phyloP scores from a whole-genome alignment of 2,797 vertebrate species.

The Pterois miles region DNA sequence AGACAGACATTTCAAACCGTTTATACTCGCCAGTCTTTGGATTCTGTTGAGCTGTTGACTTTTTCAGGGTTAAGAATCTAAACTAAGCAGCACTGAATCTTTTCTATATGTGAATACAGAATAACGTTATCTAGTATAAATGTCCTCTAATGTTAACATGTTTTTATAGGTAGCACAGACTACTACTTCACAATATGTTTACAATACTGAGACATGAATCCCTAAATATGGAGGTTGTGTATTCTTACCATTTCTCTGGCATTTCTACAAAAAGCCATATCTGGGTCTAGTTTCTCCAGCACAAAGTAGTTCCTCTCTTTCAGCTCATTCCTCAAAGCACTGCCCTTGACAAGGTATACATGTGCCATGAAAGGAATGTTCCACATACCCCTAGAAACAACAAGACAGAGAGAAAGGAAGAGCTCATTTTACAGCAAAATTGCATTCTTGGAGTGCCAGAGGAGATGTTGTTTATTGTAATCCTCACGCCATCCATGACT shows the following conservation, averaged over 20 bases:
- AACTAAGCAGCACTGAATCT: slow-evolving; percentile 20
- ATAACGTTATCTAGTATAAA: not conserved
- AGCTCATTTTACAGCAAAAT: slow-evolving; percentile 16
- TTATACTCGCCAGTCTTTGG: slow-evolving; percentile 90
- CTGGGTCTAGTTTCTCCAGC: slow-evolving; percentile 94
- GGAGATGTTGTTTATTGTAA: slow-evolving; percentile 4
- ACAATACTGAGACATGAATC: slow-evolving; percentile 1
- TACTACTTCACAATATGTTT: not conserved
- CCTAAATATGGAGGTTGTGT: not conserved
- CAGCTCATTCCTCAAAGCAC: slow-evolving; percentile 89
- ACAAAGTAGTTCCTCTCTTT: slow-evolving; percentile 94
- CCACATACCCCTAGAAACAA: slow-evolving; percentile 91
- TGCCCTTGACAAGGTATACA: slow-evolving; percentile 93
- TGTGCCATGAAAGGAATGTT: slow-evolving; percentile 98
- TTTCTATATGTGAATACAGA: not conserved
- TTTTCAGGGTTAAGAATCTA: slow-evolving; percentile 69
- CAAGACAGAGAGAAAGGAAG: slow-evolving; percentile 29
- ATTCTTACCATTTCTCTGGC: slow-evolving; percentile 93
- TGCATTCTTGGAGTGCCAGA: slow-evolving; percentile 12
- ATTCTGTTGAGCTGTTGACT: slow-evolving; percentile 80
- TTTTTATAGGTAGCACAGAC: not conserved
- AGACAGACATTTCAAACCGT: slow-evolving; percentile 59
- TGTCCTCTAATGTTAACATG: not conserved
- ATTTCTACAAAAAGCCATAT: slow-evolving; percentile 96
- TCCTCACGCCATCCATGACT: not conserved